Base-by-base conservation (phyloP, 2,113 vertebrate species). In the Nanger granti region DNA sequence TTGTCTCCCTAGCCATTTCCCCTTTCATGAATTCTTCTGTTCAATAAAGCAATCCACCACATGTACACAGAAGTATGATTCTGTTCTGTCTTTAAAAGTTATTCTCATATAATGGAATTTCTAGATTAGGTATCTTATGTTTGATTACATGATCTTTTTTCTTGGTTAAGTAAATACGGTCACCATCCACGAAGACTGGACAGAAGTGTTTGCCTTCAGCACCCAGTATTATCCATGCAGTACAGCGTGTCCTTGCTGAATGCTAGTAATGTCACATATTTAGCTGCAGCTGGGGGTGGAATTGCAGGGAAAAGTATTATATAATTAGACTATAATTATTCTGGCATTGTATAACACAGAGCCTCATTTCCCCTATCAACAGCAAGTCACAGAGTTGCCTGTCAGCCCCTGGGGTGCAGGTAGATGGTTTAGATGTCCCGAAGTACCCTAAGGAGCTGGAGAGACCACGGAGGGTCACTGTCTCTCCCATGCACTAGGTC, bases 311-410 rank as follows among this genome's bases (percentile, higher is more conserved):
- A 95, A 96, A 97, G 92, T 92, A 92, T 98, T 98, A 98, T 60
- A 97, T 98, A 98, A 98, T 98, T 97, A 98, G 94, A 89, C 94
- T 97, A 93, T 88, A 98, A 98, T 98, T 98, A 97, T 97, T 97
- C 96, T 96, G 94, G 80, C 84, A 97, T 93, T 97, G 96, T 96
- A 85, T 97, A 97, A 98, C 93, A 94, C 96, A 92, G 80, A 96
- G 85, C 57, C 87, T 94, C 97, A 91, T 94, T 96, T 95, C 96
- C 73, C 82, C 83, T 57, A 76, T 89, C 69, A 88, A 93, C 86
- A 95, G 64, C 47, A 93, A 98, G 94, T 89, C 93, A 89, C 59
- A 91, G 57, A 49, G 59, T 44, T 64, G 84, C 31, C 79, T 95
- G 87, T 86, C 93, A 92, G 62, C 64, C 57, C 57, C 84, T 64